These are phyloP conservation scores for Alces alces DNA, from an alignment of 2,113 vertebrate species.

Conservation along the genomic window DNA sequence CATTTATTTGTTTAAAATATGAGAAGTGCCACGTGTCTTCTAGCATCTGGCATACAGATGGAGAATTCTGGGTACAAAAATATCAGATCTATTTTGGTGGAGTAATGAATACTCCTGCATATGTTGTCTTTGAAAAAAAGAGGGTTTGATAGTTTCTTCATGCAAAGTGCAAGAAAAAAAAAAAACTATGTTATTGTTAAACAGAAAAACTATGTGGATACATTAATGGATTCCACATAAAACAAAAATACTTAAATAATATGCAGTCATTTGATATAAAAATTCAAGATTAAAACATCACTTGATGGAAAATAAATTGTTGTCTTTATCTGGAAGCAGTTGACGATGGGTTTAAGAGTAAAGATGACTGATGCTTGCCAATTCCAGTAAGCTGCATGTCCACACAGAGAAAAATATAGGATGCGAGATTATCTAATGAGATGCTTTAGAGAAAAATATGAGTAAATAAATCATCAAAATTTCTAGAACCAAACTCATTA, in stretches of 20 bases:
- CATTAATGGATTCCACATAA: background rate
- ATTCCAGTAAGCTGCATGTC: background rate
- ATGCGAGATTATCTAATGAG: background rate
- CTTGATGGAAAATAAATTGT: background rate
- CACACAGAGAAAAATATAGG: background rate
- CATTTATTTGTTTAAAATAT: conserved; percentile 71
- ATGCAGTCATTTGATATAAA: background rate
- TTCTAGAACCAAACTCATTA: background rate
- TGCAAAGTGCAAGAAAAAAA: background rate
- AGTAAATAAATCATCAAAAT: background rate
- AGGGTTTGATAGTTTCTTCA: conserved; percentile 44
- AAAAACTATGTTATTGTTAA: conserved; percentile 7
- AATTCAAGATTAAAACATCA: background rate
- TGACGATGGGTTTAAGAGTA: background rate
- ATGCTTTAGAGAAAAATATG: background rate
- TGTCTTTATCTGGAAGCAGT: background rate
- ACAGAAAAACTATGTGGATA: background rate
- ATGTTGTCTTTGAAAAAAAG: conserved; percentile 64
- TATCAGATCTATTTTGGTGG: conserved; percentile 74
- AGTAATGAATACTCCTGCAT: conserved; percentile 66
- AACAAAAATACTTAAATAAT: background rate
- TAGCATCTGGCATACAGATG: conserved; percentile 75
- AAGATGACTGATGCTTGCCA: background rate
- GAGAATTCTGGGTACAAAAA: conserved; percentile 73
- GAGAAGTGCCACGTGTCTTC: conserved; percentile 56